Evolutionary conservation across 2,888 invertebrate genomes (phyloP).

Genomic region (Drosophila yooni): DNA sequence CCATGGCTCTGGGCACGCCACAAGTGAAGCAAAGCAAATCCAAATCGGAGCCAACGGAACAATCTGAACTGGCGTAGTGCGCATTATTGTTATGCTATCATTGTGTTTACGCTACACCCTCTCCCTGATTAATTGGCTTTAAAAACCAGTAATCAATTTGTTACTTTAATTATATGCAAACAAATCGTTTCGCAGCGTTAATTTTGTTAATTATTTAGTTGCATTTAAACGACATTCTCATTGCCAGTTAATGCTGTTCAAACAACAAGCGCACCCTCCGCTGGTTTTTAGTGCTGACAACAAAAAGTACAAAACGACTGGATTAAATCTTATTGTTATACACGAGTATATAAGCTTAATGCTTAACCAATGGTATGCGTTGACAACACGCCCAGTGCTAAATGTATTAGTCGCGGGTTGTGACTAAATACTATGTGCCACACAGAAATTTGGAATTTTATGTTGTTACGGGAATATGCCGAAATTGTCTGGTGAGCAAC

Average conservation of each 20-base stretch:
- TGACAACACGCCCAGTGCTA: slow-evolving; percentile 30
- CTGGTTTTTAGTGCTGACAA: slow-evolving; percentile 46
- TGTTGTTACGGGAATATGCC: neutral
- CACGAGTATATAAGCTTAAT: slow-evolving; percentile 24
- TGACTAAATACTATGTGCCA: neutral
- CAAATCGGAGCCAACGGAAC: slow-evolving; percentile 15
- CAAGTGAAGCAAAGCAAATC: slow-evolving; percentile 31
- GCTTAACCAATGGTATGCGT: slow-evolving; percentile 44
- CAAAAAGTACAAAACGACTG: slow-evolving; percentile 38
- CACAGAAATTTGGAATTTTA: neutral
- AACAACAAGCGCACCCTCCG: slow-evolving; percentile 62
- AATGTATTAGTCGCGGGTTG: neutral
- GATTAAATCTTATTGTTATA: slow-evolving; percentile 40
- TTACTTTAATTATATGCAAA: slow-evolving; percentile 71
- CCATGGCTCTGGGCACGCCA: slow-evolving; percentile 86
- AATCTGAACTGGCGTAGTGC: slow-evolving; percentile 44
- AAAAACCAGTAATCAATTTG: slow-evolving; percentile 56
- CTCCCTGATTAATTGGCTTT: slow-evolving; percentile 46
- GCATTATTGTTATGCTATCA: slow-evolving; percentile 18
- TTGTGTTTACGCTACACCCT: slow-evolving; percentile 22
- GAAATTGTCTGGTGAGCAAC: neutral
- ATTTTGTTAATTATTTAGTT: slow-evolving; percentile 71
- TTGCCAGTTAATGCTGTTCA: slow-evolving; percentile 56
- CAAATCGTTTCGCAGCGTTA: slow-evolving; percentile 59
- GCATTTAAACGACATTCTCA: slow-evolving; percentile 59